Percentiles rank a stretch among this genome's conserved stretches.
These are phyloP conservation scores for Climacteris rufus DNA, from an alignment of 2,113 vertebrate species.

Conservation along the genomic window DNA sequence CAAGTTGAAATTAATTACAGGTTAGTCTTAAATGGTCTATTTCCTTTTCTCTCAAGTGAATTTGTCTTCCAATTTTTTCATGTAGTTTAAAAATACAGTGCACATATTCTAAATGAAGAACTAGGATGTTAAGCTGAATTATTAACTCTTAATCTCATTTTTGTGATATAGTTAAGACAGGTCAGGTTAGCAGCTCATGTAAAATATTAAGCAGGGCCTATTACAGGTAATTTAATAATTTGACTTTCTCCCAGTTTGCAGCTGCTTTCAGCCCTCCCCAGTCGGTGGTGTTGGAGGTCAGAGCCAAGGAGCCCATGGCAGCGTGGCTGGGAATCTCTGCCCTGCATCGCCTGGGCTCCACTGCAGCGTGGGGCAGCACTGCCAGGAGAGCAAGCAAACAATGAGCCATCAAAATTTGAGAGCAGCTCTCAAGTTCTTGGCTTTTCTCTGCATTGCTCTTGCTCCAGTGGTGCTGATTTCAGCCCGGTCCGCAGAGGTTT, in stretches of 20 bases:
- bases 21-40: slow-evolving; percentile 21
- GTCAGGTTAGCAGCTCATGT: not conserved
- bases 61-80: not conserved
- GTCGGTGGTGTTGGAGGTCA: not conserved
- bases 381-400: not conserved
- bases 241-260: not conserved
- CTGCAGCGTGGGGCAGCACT: not conserved
- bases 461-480: not conserved
- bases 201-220: not conserved
- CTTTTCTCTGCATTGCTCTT: not conserved
- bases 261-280: not conserved
- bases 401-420: not conserved
- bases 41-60: slow-evolving; percentile 7
- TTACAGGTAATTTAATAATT: not conserved
- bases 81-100: not conserved
- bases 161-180: not conserved
- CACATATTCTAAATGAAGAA: not conserved
- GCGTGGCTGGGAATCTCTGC: not conserved
- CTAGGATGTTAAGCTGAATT: not conserved
- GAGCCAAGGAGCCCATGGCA: not conserved
- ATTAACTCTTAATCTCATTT: not conserved
- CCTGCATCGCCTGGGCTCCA: not conserved
- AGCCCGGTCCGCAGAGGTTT: not conserved
- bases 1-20: slow-evolving; percentile 52
- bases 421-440: not conserved